Percentiles rank a stretch among this genome's conserved stretches.
These are phyloP conservation scores for Dorcus hopei DNA, from an alignment of 2,888 invertebrate species.

Conservation along the genomic window DNA sequence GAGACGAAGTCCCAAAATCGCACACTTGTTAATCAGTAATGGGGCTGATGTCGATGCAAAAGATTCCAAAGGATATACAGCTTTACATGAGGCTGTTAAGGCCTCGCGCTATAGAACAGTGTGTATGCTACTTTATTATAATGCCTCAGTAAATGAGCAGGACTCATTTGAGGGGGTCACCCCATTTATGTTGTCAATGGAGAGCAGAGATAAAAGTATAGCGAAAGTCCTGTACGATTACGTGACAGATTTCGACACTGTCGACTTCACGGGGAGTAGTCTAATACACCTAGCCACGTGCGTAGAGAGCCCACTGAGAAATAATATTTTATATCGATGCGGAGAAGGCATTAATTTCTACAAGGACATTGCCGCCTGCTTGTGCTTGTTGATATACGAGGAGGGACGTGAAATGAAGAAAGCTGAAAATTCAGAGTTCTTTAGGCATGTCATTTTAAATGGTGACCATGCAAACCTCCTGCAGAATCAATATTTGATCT, in stretches of 20 bases:
- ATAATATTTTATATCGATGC: not conserved
- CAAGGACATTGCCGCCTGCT: no score
- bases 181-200: constrained; percentile 3
- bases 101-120: constrained; percentile 1
- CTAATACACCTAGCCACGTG: not conserved
- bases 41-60: constrained; percentile 6
- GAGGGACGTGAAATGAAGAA: not conserved
- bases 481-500: no score
- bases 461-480: no score
- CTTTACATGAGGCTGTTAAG: constrained; percentile 28
- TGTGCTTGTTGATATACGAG: not conserved
- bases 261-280: not conserved
- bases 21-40: constrained; percentile 2
- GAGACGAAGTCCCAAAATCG: not conserved
- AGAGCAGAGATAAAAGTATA: not conserved
- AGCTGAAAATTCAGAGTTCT: not conserved
- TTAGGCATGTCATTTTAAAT: no score
- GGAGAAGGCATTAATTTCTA: no score
- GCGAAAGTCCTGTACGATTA: not conserved
- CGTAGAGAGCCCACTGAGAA: not conserved
- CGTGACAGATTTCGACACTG: not conserved
- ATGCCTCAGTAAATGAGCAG: constrained; percentile 12
- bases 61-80: constrained; percentile 8
- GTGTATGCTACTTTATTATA: constrained; percentile 12
- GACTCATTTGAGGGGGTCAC: not conserved